Conservation (phyloP, 2,797 vertebrate species). For the Typhlichthys subterraneus region DNA sequence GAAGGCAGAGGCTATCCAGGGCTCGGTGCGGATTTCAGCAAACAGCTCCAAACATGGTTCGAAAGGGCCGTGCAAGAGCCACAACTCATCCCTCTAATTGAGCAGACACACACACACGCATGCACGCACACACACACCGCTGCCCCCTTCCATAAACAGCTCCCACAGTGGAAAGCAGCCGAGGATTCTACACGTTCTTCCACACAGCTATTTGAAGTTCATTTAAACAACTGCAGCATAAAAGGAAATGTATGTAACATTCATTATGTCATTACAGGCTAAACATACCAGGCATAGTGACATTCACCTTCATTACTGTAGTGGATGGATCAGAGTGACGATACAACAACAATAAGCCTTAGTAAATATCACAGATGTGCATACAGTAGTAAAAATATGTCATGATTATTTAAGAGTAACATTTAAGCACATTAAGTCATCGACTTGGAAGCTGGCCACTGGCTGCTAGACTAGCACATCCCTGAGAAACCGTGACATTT, state of each 20-base stretch:
- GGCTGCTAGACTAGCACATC: constrained; percentile 33
- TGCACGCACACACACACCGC: neutral
- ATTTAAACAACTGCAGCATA: constrained; percentile 79
- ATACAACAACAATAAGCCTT: neutral
- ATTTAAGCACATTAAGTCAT: constrained; percentile 4
- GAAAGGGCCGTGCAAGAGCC: constrained; percentile 59
- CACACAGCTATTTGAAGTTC: constrained; percentile 64
- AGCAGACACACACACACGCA: constrained; percentile 34
- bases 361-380: constrained; percentile 17
- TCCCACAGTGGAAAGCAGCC: constrained; percentile 62
- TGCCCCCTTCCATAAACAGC: constrained; percentile 78
- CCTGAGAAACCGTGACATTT: constrained; percentile 37
- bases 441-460: constrained; percentile 8
- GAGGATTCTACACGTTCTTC: constrained; percentile 71
- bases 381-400: constrained; percentile 7
- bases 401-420: constrained; percentile 1
- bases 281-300: constrained; percentile 24
- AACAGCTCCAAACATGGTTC: constrained; percentile 82
- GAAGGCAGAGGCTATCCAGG: constrained; percentile 64
- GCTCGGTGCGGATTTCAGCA: constrained; percentile 55
- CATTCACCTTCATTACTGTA: constrained; percentile 26
- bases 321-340: constrained; percentile 34
- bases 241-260: constrained; percentile 81
- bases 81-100: constrained; percentile 68
- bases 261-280: constrained; percentile 39